These are phyloP conservation scores for Metopia argyrocephala DNA, from an alignment of 2,888 invertebrate genomes.

Conservation along the genomic window DNA sequence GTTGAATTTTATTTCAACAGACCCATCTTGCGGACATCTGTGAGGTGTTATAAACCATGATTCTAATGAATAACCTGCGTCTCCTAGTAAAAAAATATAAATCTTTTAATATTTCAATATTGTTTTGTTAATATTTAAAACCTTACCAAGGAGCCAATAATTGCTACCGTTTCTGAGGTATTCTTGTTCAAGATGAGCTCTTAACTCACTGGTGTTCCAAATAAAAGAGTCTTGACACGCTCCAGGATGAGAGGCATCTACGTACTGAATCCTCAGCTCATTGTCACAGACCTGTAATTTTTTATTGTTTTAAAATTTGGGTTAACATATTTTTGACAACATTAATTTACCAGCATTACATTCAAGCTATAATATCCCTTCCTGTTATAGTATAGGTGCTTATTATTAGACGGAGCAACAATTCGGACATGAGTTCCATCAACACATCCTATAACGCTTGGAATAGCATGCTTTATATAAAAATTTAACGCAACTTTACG, in stretches of 20 bases:
- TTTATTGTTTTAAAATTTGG: constrained; percentile 20
- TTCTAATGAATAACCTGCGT: neutral
- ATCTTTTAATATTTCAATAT: neutral
- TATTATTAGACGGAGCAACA: constrained; percentile 27
- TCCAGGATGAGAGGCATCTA: constrained; percentile 25
- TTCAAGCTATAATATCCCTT: constrained; percentile 20
- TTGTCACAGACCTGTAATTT: constrained; percentile 15
- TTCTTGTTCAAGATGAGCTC: constrained; percentile 32
- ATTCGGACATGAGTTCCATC: constrained; percentile 28
- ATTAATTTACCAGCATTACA: constrained; percentile 30
- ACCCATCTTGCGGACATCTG: neutral
- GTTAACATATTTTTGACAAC: neutral
- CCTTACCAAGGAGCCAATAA: constrained; percentile 23
- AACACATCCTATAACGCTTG: constrained; percentile 37
- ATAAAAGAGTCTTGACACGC: constrained; percentile 34
- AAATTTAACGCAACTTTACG: constrained; percentile 24
- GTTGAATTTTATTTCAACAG: neutral
- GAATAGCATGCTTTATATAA: constrained; percentile 32
- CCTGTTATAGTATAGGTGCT: constrained; percentile 27
- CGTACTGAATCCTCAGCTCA: constrained; percentile 35
- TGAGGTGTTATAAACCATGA: neutral
- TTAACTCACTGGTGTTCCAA: constrained; percentile 28
- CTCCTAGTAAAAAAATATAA: neutral
- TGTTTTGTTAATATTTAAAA: too few species aligned
- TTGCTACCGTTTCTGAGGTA: constrained; percentile 25